Evolutionary conservation across 2,888 invertebrate species (phyloP), one percentile per base, ranked within the genome.

Genomic region (Hypomecis atomaria): DNA sequence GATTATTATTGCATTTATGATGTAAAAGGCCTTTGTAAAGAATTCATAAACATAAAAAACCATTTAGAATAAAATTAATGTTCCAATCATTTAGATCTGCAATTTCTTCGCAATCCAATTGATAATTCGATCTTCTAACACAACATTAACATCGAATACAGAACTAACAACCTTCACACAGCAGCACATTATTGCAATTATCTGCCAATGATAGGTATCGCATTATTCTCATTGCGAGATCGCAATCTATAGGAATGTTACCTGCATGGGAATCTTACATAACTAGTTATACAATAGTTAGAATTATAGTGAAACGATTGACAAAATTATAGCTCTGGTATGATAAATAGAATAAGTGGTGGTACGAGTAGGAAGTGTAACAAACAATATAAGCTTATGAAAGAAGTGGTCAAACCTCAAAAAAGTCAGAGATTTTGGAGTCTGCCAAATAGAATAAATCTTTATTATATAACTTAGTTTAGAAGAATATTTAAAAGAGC

Each of bases 231-330:
- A n/a, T 55, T 59, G 23, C 48, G 13, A 55, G 54, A 61, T 38
- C 8, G 33, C 11, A 37, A 61, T 49, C 55, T 49, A 37, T 55
- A 45, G 56, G 44, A 49, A 50, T 44, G 40, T 36, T 55, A 37
- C 34, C 38, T 11, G 45, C 56, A 56, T 57, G 62, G 50, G 49
- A 62, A 45, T 13, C 56, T 62, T 62, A 62, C 45, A 13, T 57
- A 62, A 62, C 56, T 2, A 34, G 47, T 57, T 48, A 47, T 34
- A 48, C 64, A 70, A 70, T 62, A 63, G 6, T 36, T 43, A 0
- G 44, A 67, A 23, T 43, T 44, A 44, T 40, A 57, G 36, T 40
- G 23, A 7, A 37, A 9, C 45, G 11, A 47, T 47, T 45, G 56
- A 47, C 37, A 56, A 56, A 56, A 56, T 56, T 47, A 47, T 56